A percentile compares a stretch with the other conserved stretches of the same genome.
phyloP scores from a whole-genome alignment of 2,888 invertebrate species.

The Penaeus monodon region DNA sequence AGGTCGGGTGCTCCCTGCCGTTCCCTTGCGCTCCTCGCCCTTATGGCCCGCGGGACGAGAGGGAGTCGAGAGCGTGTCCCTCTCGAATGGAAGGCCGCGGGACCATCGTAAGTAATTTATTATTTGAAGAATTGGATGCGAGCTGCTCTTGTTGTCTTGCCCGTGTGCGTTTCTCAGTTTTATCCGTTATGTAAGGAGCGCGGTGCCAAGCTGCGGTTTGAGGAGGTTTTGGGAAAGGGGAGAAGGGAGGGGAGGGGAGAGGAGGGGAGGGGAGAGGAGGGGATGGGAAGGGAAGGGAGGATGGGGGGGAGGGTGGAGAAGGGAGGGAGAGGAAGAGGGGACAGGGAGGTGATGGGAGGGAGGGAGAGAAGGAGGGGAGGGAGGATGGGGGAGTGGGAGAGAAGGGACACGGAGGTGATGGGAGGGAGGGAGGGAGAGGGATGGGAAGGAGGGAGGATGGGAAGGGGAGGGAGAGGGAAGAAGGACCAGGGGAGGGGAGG shows the following conservation, averaged over 20 bases:
- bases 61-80: background rate
- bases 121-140: conserved; percentile 49
- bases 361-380: background rate
- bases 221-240: too few relatives aligned
- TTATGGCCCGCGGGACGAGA: background rate
- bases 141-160: background rate
- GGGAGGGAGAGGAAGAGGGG: background rate
- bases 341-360: background rate
- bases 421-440: too few relatives aligned
- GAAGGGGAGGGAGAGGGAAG: background rate
- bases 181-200: too few relatives aligned
- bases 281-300: too few relatives aligned
- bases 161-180: background rate
- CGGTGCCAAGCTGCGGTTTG: too few relatives aligned
- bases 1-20: background rate
- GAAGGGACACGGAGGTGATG: background rate
- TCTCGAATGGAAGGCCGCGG: background rate
- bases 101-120: conserved; percentile 38
- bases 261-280: too few relatives aligned
- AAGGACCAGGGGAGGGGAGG: background rate
- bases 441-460: too few relatives aligned
- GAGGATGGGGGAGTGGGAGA: background rate
- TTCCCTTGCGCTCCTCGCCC: background rate
- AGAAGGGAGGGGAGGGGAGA: too few relatives aligned
- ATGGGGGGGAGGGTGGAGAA: too few relatives aligned